These are phyloP conservation scores for Canis aureus DNA, from an alignment of 2,113 vertebrate species.

Conservation along the genomic window DNA sequence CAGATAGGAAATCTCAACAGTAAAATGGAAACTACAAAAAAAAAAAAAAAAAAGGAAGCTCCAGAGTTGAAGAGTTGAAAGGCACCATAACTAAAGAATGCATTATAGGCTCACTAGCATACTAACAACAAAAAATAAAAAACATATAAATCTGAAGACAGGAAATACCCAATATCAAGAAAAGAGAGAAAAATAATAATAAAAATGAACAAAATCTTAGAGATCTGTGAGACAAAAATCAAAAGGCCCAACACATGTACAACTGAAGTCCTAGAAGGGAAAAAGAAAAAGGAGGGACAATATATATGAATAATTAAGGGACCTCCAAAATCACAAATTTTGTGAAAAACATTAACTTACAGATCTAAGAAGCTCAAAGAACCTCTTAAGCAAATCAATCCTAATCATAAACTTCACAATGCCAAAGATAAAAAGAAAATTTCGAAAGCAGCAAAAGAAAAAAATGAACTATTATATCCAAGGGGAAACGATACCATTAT, in stretches of 20 bases:
- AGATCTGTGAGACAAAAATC: background rate
- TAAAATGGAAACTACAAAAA: background rate
- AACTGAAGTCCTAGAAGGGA: background rate
- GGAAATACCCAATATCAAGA: slow-evolving; percentile 25
- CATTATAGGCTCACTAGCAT: background rate
- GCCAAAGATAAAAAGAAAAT: background rate
- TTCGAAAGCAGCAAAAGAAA: background rate
- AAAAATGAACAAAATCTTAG: slow-evolving; percentile 9
- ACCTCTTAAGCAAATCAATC: background rate
- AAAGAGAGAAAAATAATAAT: slow-evolving; percentile 16
- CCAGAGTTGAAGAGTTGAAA: background rate
- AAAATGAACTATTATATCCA: background rate
- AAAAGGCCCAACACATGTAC: background rate
- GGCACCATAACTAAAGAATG: background rate
- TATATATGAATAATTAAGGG: background rate
- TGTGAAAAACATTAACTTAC: background rate
- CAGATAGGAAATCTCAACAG: background rate
- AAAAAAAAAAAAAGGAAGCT: background rate
- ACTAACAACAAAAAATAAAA: background rate
- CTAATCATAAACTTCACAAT: background rate
- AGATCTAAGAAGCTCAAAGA: background rate
- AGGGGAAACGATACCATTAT: background rate
- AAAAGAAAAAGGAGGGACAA: background rate
- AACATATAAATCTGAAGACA: background rate
- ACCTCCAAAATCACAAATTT: background rate